Conservation (phyloP, 92 coral and sea anemone species). For the Bergia sp. region DNA sequence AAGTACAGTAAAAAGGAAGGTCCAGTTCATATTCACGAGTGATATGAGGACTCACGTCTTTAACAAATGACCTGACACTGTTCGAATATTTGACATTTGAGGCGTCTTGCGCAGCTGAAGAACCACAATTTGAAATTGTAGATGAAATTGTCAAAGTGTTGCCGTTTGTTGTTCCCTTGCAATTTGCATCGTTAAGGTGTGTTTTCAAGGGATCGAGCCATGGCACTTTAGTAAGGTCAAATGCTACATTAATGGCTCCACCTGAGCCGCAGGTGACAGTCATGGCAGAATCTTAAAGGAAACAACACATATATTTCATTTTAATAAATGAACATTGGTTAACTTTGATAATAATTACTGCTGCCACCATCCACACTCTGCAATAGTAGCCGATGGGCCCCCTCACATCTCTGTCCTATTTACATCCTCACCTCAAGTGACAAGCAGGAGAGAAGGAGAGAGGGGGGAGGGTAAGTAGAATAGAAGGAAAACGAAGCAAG, state of each 20-base stretch:
- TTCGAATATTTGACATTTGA: background rate
- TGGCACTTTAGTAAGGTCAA: background rate
- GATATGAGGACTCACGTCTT: background rate
- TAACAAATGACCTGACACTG: background rate
- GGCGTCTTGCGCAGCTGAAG: background rate
- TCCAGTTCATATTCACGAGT: background rate
- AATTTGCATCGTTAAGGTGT: background rate
- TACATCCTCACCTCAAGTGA: too few relatives aligned
- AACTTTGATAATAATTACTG: too few relatives aligned
- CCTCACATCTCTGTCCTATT: too few relatives aligned
- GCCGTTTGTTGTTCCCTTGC: background rate
- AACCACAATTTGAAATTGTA: background rate
- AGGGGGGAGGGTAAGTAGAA: too few relatives aligned
- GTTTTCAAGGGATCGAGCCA: background rate
- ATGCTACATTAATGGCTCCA: background rate
- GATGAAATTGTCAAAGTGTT: background rate
- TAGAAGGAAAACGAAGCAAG: too few relatives aligned
- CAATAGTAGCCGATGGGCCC: too few relatives aligned
- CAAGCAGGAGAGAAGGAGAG: too few relatives aligned
- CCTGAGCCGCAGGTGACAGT: background rate
- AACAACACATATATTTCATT: background rate
- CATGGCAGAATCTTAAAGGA: background rate
- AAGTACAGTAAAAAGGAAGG: background rate
- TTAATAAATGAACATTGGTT: background rate
- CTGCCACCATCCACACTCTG: too few relatives aligned